Conservation (phyloP, 2,888 invertebrate species). For the Xestia rhomboidea region DNA sequence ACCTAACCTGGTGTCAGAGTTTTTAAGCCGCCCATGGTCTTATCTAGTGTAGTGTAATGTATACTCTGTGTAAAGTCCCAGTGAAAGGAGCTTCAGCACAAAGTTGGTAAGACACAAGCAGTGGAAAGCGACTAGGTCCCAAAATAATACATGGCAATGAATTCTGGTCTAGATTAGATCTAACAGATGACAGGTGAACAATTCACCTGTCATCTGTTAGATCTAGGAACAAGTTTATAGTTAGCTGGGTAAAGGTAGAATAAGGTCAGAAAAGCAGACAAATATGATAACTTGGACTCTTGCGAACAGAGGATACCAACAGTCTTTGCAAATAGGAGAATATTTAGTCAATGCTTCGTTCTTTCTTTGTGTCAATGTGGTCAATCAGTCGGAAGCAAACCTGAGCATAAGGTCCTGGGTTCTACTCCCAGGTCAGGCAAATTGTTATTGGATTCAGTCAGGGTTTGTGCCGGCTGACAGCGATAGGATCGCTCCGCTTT, state of each 20-base stretch:
- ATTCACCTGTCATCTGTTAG: too few relatives aligned
- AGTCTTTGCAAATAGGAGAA: not conserved
- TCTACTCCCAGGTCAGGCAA: not conserved
- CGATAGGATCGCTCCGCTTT: not conserved
- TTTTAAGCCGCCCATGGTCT: too few relatives aligned
- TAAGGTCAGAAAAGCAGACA: too few relatives aligned
- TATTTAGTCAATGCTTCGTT: not conserved
- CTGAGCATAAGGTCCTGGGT: not conserved
- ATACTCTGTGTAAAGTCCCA: constrained; percentile 24
- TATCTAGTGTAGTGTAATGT: too few relatives aligned
- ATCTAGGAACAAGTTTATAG: constrained; percentile 12
- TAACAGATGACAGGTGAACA: constrained; percentile 29
- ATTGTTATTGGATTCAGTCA: not conserved
- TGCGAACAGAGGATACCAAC: too few relatives aligned
- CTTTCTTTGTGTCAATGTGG: not conserved
- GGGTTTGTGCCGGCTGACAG: not conserved
- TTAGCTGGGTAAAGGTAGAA: not conserved
- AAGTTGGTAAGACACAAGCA: constrained; percentile 8
- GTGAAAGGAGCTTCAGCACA: constrained; percentile 39
- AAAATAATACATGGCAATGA: constrained; percentile 34
- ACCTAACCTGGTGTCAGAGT: too few relatives aligned
- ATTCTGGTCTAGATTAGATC: constrained; percentile 39
- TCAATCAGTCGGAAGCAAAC: not conserved
- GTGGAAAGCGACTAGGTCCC: constrained; percentile 19
- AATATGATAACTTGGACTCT: too few relatives aligned